A percentile compares a stretch with the other conserved stretches of the same genome.
These are phyloP conservation scores for Subanguina moxae DNA, from an alignment of 1,140 invertebrate species.

Conservation along the genomic window DNA sequence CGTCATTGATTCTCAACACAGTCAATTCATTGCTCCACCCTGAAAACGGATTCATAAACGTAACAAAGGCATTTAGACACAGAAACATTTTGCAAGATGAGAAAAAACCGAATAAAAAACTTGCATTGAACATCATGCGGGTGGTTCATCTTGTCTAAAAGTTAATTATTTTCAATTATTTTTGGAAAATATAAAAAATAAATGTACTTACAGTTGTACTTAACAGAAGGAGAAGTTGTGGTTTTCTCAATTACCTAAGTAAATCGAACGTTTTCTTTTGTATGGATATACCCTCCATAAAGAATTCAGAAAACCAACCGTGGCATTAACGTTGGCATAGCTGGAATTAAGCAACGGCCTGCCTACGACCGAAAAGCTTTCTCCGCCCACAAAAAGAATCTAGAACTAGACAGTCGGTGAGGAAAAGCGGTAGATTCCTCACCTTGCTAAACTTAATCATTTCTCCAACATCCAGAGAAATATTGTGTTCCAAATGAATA, in stretches of 20 bases:
- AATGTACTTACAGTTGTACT: background rate
- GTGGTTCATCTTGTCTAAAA: background rate
- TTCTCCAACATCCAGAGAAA: constrained; percentile 52
- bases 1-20: constrained; percentile 45
- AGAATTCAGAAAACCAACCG: constrained; percentile 52
- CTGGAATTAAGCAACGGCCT: constrained; percentile 45
- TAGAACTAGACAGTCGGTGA: constrained; percentile 20
- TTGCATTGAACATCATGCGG: constrained; percentile 1
- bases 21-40: constrained; percentile 47
- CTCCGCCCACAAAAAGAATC: constrained; percentile 53
- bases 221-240: constrained; percentile 11
- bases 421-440: background rate
- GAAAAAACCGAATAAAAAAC: too few relatives aligned
- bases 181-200: too few relatives aligned
- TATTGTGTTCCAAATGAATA: constrained; percentile 51
- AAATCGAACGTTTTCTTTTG: background rate
- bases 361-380: constrained; percentile 51
- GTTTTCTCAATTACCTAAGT: constrained; percentile 10
- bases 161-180: background rate
- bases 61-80: too few relatives aligned
- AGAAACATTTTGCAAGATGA: too few relatives aligned
- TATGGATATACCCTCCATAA: constrained; percentile 13
- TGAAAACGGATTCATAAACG: constrained; percentile 23
- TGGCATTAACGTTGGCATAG: constrained; percentile 44
- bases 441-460: constrained; percentile 56